Evolutionary conservation across 2,888 invertebrate genomes (phyloP).

Genomic region (Drosophila colorata): DNA sequence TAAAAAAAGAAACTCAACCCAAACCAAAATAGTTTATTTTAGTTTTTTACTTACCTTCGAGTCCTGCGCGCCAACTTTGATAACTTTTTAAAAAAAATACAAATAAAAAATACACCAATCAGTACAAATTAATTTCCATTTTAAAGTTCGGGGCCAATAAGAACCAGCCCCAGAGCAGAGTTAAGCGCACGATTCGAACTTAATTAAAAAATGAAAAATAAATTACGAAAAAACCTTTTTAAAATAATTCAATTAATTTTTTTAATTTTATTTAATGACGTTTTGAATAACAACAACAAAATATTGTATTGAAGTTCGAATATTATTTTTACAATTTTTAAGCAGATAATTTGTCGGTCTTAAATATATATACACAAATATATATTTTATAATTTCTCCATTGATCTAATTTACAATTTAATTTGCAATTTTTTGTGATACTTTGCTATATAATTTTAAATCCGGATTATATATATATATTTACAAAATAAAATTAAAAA

Average conservation of each 20-base stretch:
- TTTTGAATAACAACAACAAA: constrained; percentile 43
- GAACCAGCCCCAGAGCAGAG: constrained; percentile 33
- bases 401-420: constrained; percentile 79
- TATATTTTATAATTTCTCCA: constrained; percentile 60
- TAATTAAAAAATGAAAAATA: constrained; percentile 40
- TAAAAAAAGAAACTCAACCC: constrained; percentile 16
- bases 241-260: constrained; percentile 22
- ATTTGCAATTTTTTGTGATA: constrained; percentile 85
- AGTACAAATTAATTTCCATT: constrained; percentile 79
- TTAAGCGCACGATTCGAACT: constrained; percentile 44
- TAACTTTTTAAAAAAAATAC: constrained; percentile 48
- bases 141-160: constrained; percentile 59
- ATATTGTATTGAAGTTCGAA: constrained; percentile 70
- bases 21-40: constrained; percentile 38
- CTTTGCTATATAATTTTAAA: constrained; percentile 77
- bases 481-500: constrained; percentile 42
- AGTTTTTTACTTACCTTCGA: constrained; percentile 58
- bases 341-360: constrained; percentile 66
- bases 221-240: constrained; percentile 23
- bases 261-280: constrained; percentile 33
- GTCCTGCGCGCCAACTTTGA: constrained; percentile 35
- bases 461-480: constrained; percentile 57
- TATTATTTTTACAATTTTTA: constrained; percentile 71
- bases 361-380: constrained; percentile 43
- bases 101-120: constrained; percentile 62